phyloP scores from a whole-genome alignment of 2,888 invertebrate species.

The Leucophora obtusa region DNA sequence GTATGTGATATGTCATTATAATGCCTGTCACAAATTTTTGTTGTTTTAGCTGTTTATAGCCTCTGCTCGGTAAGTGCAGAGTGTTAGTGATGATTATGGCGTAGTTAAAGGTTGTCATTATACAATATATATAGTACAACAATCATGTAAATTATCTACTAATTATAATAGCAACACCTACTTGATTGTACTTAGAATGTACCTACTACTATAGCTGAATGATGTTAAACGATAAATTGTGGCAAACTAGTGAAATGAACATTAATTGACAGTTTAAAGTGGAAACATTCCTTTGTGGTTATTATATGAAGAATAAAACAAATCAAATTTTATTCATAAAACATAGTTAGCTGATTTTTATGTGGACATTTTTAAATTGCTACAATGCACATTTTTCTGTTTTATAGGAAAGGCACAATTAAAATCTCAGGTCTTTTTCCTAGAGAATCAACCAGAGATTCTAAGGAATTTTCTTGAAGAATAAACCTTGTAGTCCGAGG shows the following conservation, averaged over 20 bases:
- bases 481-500: too few species aligned
- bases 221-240: not conserved
- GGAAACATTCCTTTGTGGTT: not conserved
- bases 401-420: too few species aligned
- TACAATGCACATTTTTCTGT: too few species aligned
- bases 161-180: slow-evolving; percentile 37
- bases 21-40: not conserved
- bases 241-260: not conserved
- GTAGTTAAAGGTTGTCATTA: slow-evolving; percentile 22
- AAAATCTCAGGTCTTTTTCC: too few species aligned
- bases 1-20: slow-evolving; percentile 28
- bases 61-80: not conserved
- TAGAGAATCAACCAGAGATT: too few species aligned
- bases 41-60: not conserved
- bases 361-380: too few species aligned
- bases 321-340: too few species aligned
- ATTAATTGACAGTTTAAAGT: not conserved
- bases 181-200: not conserved
- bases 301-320: too few species aligned
- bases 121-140: not conserved
- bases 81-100: slow-evolving; percentile 15
- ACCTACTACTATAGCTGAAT: not conserved
- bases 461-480: too few species aligned
- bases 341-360: too few species aligned
- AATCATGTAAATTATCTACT: slow-evolving; percentile 26